Percentiles rank a stretch among this genome's conserved stretches.
Conservation (phyloP, 2,113 vertebrate genomes). For the Microtus ochrogaster region DNA sequence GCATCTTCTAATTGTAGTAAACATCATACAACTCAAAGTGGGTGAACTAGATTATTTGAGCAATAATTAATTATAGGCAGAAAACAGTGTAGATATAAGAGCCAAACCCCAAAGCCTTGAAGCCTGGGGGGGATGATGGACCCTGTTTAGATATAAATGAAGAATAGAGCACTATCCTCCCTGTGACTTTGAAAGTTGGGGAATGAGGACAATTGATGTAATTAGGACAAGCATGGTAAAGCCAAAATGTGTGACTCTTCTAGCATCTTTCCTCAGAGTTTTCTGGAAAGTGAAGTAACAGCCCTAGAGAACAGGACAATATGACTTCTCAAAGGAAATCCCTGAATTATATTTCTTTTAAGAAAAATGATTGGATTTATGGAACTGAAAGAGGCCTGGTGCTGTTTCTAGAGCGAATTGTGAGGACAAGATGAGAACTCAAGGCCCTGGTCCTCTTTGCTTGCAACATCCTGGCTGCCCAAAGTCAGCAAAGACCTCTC, state of each 20-base stretch:
- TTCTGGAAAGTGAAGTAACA: slow-evolving; percentile 29
- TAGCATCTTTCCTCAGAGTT: slow-evolving; percentile 24
- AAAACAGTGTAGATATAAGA: neutral
- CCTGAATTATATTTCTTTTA: neutral
- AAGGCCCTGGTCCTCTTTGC: neutral
- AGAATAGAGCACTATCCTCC: neutral
- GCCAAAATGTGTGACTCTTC: neutral
- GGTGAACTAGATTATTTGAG: slow-evolving; percentile 2
- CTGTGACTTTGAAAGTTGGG: slow-evolving; percentile 22
- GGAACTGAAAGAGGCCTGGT: neutral
- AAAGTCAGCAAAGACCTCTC: neutral
- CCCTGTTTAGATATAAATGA: neutral
- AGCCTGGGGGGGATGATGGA: neutral
- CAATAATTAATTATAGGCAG: neutral
- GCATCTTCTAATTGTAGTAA: neutral
- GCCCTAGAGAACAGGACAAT: neutral
- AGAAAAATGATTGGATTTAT: neutral
- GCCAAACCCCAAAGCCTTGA: neutral
- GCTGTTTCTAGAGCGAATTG: neutral
- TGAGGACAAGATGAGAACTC: neutral
- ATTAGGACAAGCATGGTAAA: neutral
- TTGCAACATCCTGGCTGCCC: neutral
- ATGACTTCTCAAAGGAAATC: slow-evolving; percentile 29
- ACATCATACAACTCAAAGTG: neutral
- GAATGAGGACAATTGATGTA: neutral